These are phyloP conservation scores for Rhabditoides inermis DNA, from an alignment of 2,888 invertebrate species.

Conservation along the genomic window DNA sequence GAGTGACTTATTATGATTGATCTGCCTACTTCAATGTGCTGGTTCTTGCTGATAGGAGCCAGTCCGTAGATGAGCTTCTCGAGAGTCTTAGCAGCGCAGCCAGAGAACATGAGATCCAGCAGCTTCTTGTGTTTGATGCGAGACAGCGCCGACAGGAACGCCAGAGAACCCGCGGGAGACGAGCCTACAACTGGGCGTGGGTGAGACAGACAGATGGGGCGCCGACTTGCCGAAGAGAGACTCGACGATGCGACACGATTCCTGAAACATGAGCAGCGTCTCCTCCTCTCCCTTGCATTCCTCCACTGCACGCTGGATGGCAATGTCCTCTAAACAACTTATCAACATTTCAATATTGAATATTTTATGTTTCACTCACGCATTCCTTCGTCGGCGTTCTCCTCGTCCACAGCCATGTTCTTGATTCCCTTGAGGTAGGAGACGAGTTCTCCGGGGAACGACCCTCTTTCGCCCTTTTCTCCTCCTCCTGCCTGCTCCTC, in stretches of 20 bases:
- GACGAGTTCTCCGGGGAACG: slow-evolving; percentile 28
- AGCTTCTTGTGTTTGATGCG: slow-evolving; percentile 23
- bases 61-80: slow-evolving; percentile 22
- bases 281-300: slow-evolving; percentile 26
- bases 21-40: slow-evolving; percentile 15
- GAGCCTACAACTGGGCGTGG: neutral
- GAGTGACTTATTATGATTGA: too few relatives aligned
- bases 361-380: too few relatives aligned
- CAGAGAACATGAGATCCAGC: slow-evolving; percentile 22
- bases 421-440: slow-evolving; percentile 23
- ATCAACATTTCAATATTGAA: too few relatives aligned
- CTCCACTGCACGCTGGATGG: slow-evolving; percentile 9
- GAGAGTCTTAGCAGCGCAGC: slow-evolving; percentile 22
- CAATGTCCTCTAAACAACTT: slow-evolving; percentile 3
- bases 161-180: neutral
- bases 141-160: slow-evolving; percentile 18
- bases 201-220: neutral
- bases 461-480: slow-evolving; percentile 10
- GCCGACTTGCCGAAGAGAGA: slow-evolving; percentile 4
- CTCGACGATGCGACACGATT: slow-evolving; percentile 20
- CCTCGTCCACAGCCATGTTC: slow-evolving; percentile 17
- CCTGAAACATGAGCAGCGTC: slow-evolving; percentile 20
- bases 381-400: too few relatives aligned
- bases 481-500: neutral
- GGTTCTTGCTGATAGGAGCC: slow-evolving; percentile 11